phyloP scores from a whole-genome alignment of 2,113 vertebrate genomes.

The Gopherus evgoodei region DNA sequence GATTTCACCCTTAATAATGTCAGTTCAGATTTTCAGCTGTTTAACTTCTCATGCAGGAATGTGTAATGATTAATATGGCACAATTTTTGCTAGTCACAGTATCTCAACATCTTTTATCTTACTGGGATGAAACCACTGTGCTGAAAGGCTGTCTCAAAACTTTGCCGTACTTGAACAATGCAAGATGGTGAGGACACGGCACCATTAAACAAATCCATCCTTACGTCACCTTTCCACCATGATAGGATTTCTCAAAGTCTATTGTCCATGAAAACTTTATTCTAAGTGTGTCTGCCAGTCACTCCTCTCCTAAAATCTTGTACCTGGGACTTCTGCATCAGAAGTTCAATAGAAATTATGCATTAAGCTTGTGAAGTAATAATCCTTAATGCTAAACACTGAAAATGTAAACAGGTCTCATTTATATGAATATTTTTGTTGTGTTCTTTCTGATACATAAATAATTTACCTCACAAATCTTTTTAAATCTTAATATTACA shows the following conservation, averaged over 20 bases:
- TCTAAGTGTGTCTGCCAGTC: background rate
- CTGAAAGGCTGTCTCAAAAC: background rate
- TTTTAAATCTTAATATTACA: background rate
- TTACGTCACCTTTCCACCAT: background rate
- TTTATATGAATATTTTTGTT: background rate
- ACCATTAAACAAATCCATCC: background rate
- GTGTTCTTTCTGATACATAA: background rate
- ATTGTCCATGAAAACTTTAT: background rate
- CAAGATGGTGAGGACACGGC: background rate
- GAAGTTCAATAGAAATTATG: background rate
- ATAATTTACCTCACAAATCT: background rate
- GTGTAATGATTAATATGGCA: background rate
- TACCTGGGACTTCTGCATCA: background rate
- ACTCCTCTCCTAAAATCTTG: background rate
- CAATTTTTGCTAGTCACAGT: background rate
- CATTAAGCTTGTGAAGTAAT: background rate
- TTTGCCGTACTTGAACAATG: background rate
- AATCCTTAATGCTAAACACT: background rate
- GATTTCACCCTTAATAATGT: background rate
- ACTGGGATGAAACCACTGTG: background rate
- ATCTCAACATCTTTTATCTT: background rate
- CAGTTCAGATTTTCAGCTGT: background rate
- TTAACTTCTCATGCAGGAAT: background rate
- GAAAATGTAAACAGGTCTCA: background rate
- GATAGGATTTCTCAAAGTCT: background rate